Base-by-base conservation (phyloP, 1,140 invertebrate genomes). In the Pseudomyrmex flavicornis region DNA sequence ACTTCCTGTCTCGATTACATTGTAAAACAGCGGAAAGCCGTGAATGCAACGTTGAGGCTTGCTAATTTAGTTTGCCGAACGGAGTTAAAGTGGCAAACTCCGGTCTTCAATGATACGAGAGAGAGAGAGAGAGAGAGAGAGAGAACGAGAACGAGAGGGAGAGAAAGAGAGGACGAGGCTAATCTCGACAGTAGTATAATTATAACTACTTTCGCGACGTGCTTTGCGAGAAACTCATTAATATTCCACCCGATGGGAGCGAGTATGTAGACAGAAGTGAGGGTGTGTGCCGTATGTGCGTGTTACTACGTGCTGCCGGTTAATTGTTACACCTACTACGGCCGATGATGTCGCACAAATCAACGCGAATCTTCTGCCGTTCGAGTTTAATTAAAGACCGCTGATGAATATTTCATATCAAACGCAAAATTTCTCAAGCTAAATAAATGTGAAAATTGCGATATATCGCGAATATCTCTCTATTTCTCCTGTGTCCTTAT, bases 31-130 rank as follows among this genome's bases (percentile, higher is more conserved):
- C 10, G 15, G 52, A 65, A 20, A 44, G 54, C 66, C n/a, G 52
- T 76, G 66, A 86, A 80, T 59, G 50, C 72, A 20, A 22, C 65
- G 72, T 52, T 50, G 56, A 70, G 70, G 70, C 59, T 79, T 58
- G 66, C 79, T 86, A 86, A 85, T 86, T 86, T 66, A 68, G 85
- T 85, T 79, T n/a, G 35, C 56, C 46, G 83, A 70, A 52, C 83
- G 50, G 50, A 52, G 50, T 35, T 61, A 75, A 56, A 17, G 73
- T 85, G 48, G 74, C 50, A 61, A 44, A 80, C 76, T 80, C 68
- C 52, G 68, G 22, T 76, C 77, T 66, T 85, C 54, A 68, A 68
- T 50, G 68, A 73, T 68, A 56, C 61, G 13, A 8, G 65, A 68
- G n/a, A 59, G 35, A 69, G 22, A 8, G 65, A 66, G n/a, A 10